Conservation (phyloP, 2,888 invertebrate genomes). For the Metalampra italica region DNA sequence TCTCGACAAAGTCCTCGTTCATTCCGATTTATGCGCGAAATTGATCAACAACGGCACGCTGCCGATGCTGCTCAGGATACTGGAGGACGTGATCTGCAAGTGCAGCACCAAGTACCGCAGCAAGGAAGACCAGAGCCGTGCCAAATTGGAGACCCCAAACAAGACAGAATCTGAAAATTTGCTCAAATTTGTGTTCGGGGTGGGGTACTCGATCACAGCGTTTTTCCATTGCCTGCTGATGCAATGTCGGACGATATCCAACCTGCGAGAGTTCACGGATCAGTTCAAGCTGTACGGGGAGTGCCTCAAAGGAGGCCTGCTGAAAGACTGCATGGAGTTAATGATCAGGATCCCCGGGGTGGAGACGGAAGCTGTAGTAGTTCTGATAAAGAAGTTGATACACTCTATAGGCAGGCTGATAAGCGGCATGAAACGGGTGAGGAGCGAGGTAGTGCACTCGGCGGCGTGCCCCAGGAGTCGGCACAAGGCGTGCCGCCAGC, state of each 20-base stretch:
- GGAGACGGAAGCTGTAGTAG: slow-evolving; percentile 50
- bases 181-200: slow-evolving; percentile 80
- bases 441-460: slow-evolving; percentile 77
- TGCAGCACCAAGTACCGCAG: slow-evolving; percentile 39
- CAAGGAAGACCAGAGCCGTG: slow-evolving; percentile 35
- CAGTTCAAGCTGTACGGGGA: slow-evolving; percentile 79
- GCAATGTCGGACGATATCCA: slow-evolving; percentile 73
- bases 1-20: slow-evolving; percentile 73
- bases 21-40: slow-evolving; percentile 75
- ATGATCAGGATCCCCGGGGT: slow-evolving; percentile 72
- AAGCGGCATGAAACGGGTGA: slow-evolving; percentile 74
- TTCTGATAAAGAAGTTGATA: slow-evolving; percentile 72
- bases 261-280: slow-evolving; percentile 76
- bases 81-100: slow-evolving; percentile 76
- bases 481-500: slow-evolving; percentile 68
- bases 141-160: slow-evolving; percentile 33
- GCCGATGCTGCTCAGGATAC: slow-evolving; percentile 78
- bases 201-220: slow-evolving; percentile 77
- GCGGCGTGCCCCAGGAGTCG: slow-evolving; percentile 70
- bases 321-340: slow-evolving; percentile 75
- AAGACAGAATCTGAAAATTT: slow-evolving; percentile 69
- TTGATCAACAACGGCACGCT: slow-evolving; percentile 79
- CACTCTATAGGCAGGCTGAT: slow-evolving; percentile 77
- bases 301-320: slow-evolving; percentile 76
- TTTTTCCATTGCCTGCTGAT: slow-evolving; percentile 79